phyloP scores from a whole-genome alignment of 1,140 invertebrate genomes.

The Bilobella aurantiaca region DNA sequence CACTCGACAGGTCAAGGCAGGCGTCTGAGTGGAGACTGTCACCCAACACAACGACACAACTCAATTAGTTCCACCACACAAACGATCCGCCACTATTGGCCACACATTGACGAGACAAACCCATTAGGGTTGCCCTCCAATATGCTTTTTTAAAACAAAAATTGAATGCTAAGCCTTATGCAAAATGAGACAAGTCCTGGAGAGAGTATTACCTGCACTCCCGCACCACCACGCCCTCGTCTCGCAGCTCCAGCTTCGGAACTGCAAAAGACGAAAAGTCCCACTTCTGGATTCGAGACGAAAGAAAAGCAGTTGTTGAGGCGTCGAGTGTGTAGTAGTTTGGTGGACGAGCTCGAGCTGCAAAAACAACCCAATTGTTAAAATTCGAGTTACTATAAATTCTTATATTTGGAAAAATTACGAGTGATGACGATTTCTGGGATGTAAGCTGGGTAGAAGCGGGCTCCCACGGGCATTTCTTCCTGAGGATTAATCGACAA shows the following conservation, averaged over 20 bases:
- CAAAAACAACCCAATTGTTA: neutral
- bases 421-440: constrained; percentile 35
- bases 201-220: too few species aligned
- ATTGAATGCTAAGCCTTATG: too few species aligned
- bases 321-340: constrained; percentile 34
- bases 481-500: neutral
- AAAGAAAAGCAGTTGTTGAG: constrained; percentile 33
- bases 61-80: too few species aligned
- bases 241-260: constrained; percentile 22
- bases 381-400: neutral
- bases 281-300: constrained; percentile 34
- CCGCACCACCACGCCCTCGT: constrained; percentile 21
- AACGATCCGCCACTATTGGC: too few species aligned
- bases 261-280: constrained; percentile 31
- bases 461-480: constrained; percentile 1
- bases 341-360: constrained; percentile 25
- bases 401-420: constrained; percentile 6
- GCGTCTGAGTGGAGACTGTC: constrained; percentile 34
- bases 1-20: constrained; percentile 24
- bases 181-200: too few species aligned
- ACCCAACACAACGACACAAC: too few species aligned
- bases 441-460: constrained; percentile 34
- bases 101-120: too few species aligned
- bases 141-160: too few species aligned
- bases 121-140: too few species aligned